phyloP scores from a whole-genome alignment of 2,888 invertebrate species.

The Parnassius mnemosyne region DNA sequence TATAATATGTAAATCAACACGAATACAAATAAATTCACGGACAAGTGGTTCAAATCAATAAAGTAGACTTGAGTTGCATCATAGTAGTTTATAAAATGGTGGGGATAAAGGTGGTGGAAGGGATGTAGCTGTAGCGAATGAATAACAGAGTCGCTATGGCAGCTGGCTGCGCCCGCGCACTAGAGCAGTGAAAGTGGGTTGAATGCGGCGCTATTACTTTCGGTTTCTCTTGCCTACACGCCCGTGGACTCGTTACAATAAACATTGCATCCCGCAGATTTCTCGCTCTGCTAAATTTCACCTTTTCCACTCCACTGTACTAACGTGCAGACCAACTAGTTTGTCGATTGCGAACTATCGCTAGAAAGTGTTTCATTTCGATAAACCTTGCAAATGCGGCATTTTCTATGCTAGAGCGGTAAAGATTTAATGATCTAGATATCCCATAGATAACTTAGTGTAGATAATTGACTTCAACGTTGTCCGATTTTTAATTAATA shows the following conservation, averaged over 20 bases:
- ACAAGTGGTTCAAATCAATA: too few relatives aligned
- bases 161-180: conserved; percentile 49
- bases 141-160: conserved; percentile 27
- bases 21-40: too few relatives aligned
- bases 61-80: background rate
- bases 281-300: conserved; percentile 78
- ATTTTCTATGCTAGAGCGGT: conserved; percentile 8
- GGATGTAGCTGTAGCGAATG: conserved; percentile 13
- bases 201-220: conserved; percentile 77
- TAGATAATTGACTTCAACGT: too few relatives aligned
- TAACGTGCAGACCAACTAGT: conserved; percentile 52
- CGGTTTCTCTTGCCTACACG: conserved; percentile 76
- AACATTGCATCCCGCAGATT: conserved; percentile 79
- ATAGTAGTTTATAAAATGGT: background rate
- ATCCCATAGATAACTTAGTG: background rate
- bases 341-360: conserved; percentile 41
- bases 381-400: conserved; percentile 25
- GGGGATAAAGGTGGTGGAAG: conserved; percentile 24
- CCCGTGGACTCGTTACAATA: conserved; percentile 76
- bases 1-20: too few relatives aligned
- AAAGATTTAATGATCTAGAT: conserved; percentile 17
- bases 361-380: conserved; percentile 60
- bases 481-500: too few relatives aligned
- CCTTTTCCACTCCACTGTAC: conserved; percentile 70
- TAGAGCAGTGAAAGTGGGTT: conserved; percentile 78